A percentile compares a stretch with the other conserved stretches of the same genome.
These are phyloP conservation scores for Rachycentron canadum DNA, from an alignment of 2,797 vertebrate species.

Conservation along the genomic window DNA sequence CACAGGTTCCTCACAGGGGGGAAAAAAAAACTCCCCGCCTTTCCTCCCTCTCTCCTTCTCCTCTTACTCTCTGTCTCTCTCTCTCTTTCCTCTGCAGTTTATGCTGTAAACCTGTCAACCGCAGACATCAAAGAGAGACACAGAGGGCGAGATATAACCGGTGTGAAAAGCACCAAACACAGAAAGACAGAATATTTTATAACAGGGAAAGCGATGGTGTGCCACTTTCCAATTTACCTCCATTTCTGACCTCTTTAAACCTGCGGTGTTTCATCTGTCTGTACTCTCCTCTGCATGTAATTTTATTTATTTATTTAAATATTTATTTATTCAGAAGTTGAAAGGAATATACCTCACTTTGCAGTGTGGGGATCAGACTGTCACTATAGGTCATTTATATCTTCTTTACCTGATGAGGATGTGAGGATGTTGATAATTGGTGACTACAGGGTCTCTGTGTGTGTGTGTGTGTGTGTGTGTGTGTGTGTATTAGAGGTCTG, in stretches of 20 bases:
- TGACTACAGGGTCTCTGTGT: slow-evolving; percentile 22
- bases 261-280: slow-evolving; percentile 52
- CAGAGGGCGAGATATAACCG: slow-evolving; percentile 57
- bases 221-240: slow-evolving; percentile 67
- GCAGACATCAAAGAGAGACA: slow-evolving; percentile 72
- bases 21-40: background rate
- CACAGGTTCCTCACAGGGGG: slow-evolving; percentile 40
- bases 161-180: slow-evolving; percentile 65
- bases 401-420: slow-evolving; percentile 27
- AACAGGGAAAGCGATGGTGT: slow-evolving; percentile 30
- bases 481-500: background rate
- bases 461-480: slow-evolving; percentile 5
- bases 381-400: slow-evolving; percentile 40
- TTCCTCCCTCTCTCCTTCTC: background rate
- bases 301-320: slow-evolving; percentile 24
- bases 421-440: slow-evolving; percentile 30
- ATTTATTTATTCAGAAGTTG: slow-evolving; percentile 28
- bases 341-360: slow-evolving; percentile 29
- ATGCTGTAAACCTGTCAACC: slow-evolving; percentile 62
- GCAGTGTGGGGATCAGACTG: background rate
- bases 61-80: background rate
- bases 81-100: slow-evolving; percentile 45
- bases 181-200: slow-evolving; percentile 60
- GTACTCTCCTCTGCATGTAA: slow-evolving; percentile 19
- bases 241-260: slow-evolving; percentile 66